Base-by-base conservation (phyloP, 2,888 invertebrate species). In the Macrophya annulata region DNA sequence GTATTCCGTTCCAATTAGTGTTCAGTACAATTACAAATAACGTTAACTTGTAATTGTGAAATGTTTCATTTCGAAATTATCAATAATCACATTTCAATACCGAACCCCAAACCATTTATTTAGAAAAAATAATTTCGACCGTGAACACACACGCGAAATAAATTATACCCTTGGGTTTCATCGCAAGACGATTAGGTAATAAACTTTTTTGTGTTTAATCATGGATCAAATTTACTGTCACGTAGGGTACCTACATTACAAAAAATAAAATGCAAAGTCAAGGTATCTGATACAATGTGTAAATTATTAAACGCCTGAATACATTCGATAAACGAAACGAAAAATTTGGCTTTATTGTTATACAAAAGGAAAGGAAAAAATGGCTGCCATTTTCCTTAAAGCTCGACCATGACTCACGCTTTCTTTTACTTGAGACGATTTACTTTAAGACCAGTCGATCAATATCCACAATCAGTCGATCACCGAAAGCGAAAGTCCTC, bases 401-500 rank as follows among this genome's bases (percentile, higher is more conserved):
- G 55, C 25, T 37, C 17, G 37, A 31, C 31, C 25, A 17, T 43
- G 55, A 31, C 77, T 51, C 17, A 55, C 55, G 62, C 17, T 62
- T 40, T 37, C 15, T 17, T 59, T 81, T 17, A 10, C 21, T 65
- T 40, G 81, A 21, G 21, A 55, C 59, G 62, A 62, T 81, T 81
- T 25, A 31, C 62, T 81, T 62, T 81, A 45, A 81, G 43, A 65
- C 25, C n/a, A n/a, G 21, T 25, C 37, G 62, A 81, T 81, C 81
- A 62, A 62, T 81, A 81, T 62, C 62, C 17, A 37, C 65, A 65
- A 81, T 31, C 77, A 81, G 81, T 79, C 40, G 79, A 59, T 59
- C 79, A 59, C 55, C 17, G 59, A 48, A 48, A 37, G 55, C 55
- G 31, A 55, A 55, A 55, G 37, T 17, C 51, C 31, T 37, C 77